phyloP scores from a whole-genome alignment of 1,140 invertebrate species.

The Ostrea edulis region DNA sequence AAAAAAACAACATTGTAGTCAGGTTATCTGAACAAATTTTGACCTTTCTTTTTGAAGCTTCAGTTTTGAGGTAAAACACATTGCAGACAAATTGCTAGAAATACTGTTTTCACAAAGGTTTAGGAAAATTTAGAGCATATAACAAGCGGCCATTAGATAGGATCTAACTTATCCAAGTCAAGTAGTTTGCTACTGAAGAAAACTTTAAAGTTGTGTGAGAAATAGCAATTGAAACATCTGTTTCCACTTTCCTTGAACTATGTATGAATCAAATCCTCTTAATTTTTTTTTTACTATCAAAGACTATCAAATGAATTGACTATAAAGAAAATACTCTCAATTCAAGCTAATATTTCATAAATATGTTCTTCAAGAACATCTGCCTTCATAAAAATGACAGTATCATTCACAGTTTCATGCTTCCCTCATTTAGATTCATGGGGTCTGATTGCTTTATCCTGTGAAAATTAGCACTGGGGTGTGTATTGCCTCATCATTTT shows the following conservation, averaged over 20 bases:
- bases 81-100: conserved; percentile 22
- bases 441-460: neutral
- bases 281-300: neutral
- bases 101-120: conserved; percentile 28
- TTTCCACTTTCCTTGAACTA: neutral
- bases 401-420: conserved; percentile 4
- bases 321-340: neutral
- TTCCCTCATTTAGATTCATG: neutral
- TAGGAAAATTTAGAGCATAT: neutral
- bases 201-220: conserved; percentile 14
- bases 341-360: conserved; percentile 1
- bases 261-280: neutral
- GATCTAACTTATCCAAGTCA: conserved; percentile 25
- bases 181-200: conserved; percentile 7
- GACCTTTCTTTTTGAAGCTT: neutral
- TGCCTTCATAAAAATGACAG: conserved; percentile 32
- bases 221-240: neutral
- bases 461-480: conserved; percentile 18
- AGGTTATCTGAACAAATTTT: no score
- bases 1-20: no score
- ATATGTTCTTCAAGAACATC: conserved; percentile 7
- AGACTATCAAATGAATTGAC: neutral
- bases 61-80: conserved; percentile 19
- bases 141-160: conserved; percentile 12
- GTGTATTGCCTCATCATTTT: neutral